Conservation (phyloP, 1,140 invertebrate species). For the Proctacanthus coquilletti region DNA sequence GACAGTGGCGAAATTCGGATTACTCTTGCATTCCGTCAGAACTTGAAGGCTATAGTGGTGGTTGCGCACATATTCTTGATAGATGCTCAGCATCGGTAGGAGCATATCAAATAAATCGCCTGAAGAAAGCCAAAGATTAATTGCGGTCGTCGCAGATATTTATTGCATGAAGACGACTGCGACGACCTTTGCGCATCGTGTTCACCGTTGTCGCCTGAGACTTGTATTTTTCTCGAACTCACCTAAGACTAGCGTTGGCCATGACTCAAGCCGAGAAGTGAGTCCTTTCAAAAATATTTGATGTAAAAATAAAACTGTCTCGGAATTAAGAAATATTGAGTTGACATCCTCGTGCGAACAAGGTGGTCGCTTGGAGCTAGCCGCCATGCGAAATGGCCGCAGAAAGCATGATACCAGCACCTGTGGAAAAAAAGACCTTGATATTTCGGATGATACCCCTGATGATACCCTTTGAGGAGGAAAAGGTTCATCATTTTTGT, state of each 20-base stretch:
- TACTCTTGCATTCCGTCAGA: slow-evolving; percentile 79
- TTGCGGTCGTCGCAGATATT: no score
- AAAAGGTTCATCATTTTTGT: no score
- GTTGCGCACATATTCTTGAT: slow-evolving; percentile 88
- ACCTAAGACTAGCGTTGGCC: slow-evolving; percentile 82
- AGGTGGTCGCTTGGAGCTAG: slow-evolving; percentile 82
- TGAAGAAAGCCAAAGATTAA: no score
- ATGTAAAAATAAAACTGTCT: slow-evolving; percentile 86
- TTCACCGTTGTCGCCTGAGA: no score
- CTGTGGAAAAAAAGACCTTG: slow-evolving; percentile 2
- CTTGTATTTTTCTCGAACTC: no score
- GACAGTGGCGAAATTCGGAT: slow-evolving; percentile 61
- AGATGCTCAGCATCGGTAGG: slow-evolving; percentile 84
- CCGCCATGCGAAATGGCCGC: slow-evolving; percentile 86
- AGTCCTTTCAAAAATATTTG: slow-evolving; percentile 93
- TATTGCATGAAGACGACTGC: no score
- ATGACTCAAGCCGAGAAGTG: slow-evolving; percentile 78
- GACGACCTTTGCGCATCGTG: no score
- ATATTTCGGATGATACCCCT: no score
- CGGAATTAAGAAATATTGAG: slow-evolving; percentile 88
- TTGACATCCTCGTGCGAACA: slow-evolving; percentile 90
- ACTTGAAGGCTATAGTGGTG: slow-evolving; percentile 92
- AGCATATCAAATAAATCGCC: slow-evolving; percentile 90
- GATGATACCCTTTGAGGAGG: no score
- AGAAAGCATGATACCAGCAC: slow-evolving; percentile 76